Base-by-base conservation (phyloP, 2,113 vertebrate genomes). In the Irena cyanogastra region DNA sequence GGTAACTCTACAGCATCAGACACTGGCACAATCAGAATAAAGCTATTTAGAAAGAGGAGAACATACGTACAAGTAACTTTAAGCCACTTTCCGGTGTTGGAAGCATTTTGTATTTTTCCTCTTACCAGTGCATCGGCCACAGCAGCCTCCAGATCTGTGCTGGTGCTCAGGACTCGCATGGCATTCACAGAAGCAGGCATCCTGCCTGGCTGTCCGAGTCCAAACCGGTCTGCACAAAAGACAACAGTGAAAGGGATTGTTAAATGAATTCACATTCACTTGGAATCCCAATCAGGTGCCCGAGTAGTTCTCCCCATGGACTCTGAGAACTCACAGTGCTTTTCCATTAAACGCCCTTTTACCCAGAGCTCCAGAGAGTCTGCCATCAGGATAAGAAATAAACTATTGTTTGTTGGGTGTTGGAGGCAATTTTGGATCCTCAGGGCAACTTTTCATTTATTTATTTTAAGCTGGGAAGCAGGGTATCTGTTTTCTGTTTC, bases 61-160 rank as follows among this genome's bases (percentile, higher is more conserved):
- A 77, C 4, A n/a, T 61, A 80, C 91, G 78, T 93, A 94, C 97
- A 97, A 92, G 69, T 76, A 96, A 94, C 71, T 89, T 90, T 74
- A 97, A 96, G 92, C 41, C 89, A 94, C 89, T 94, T 96, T 95
- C 88, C 4, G 94, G 92, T 79, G 95, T 70, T 31, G 92, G 95
- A 85, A 96, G 90, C 90, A 97, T 96, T 97, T 95, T 97, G 94
- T 56, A 87, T 47, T 45, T 91, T 95, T 22, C 96, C 87, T 97
- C 98, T 98, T 98, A 99, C 99, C 99, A 99, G 97, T 95, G 99
- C 99, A 90, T 99, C 99, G 0, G 99, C 99, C 11, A 99, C 99
- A 0, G 99, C 99, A 26, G 99, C 99, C 94, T 99, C 99, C 89
- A 99, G 98, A 90, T 99, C 99, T 4, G 99, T 99, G 91, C 99